Evolutionary conservation across 2,113 vertebrate genomes (phyloP).

Genomic region (Chaetorhynchus papuensis): DNA sequence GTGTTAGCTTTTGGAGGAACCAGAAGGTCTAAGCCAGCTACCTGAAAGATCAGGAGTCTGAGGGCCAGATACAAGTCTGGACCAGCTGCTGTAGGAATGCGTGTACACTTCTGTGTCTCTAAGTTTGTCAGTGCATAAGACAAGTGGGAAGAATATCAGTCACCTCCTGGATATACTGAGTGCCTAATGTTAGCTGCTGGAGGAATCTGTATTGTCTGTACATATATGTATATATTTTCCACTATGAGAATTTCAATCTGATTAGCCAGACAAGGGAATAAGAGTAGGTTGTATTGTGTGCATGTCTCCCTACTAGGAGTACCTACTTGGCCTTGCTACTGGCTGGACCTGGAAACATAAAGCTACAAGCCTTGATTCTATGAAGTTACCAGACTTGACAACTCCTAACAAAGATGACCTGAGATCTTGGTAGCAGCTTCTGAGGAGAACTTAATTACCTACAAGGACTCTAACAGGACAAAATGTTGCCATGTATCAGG

Average conservation of each 20-base stretch:
- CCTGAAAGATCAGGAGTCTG: neutral
- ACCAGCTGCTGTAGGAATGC: neutral
- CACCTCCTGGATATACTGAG: neutral
- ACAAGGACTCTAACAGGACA: neutral
- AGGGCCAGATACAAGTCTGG: neutral
- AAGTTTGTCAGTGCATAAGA: neutral
- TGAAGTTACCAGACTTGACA: neutral
- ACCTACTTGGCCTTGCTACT: fast-evolving
- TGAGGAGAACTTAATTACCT: neutral
- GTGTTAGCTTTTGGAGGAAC: neutral
- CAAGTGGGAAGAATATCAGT: neutral
- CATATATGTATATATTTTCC: neutral
- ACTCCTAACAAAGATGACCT: neutral
- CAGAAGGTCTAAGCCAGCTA: neutral
- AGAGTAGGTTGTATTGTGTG: neutral
- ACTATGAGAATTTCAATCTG: neutral
- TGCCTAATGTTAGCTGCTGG: neutral
- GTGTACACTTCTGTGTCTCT: neutral
- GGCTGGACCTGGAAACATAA: neutral
- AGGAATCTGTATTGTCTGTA: neutral
- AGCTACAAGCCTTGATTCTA: neutral
- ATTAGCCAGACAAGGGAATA: neutral
- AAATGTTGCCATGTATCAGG: neutral
- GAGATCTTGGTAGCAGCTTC: neutral
- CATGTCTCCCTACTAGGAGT: neutral